phyloP scores from a whole-genome alignment of 2,888 invertebrate genomes.

The Latrodectus hesperus region DNA sequence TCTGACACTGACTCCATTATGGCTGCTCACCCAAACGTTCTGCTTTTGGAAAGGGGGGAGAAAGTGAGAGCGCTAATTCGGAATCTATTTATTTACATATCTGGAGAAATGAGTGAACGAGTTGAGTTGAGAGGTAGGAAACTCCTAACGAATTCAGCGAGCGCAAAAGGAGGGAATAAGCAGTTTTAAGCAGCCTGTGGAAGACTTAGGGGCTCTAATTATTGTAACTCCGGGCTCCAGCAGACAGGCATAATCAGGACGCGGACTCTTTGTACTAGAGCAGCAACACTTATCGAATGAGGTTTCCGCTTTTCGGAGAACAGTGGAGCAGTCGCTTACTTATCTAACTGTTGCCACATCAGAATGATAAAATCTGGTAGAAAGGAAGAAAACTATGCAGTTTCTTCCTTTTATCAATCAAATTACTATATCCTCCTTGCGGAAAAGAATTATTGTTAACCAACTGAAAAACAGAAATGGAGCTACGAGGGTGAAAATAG shows the following conservation, averaged over 20 bases:
- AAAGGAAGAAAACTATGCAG: too few species aligned
- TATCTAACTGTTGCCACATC: background rate
- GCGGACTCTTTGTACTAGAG: conserved; percentile 36
- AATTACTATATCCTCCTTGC: too few species aligned
- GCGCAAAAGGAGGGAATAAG: conserved; percentile 19
- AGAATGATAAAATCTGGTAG: too few species aligned
- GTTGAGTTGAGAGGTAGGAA: conserved; percentile 32
- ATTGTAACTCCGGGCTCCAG: conserved; percentile 25
- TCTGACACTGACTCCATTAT: conserved; percentile 55
- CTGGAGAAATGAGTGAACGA: conserved; percentile 27
- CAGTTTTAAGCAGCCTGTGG: conserved; percentile 29
- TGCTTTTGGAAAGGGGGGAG: background rate
- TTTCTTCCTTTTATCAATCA: too few species aligned
- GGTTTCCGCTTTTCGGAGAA: conserved; percentile 4
- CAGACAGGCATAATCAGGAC: conserved; percentile 47
- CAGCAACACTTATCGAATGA: conserved; percentile 50
- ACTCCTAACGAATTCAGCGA: conserved; percentile 57
- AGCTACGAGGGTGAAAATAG: too few species aligned
- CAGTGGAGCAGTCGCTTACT: conserved; percentile 5
- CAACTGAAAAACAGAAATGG: too few species aligned
- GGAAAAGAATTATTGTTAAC: too few species aligned
- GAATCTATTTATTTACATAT: conserved; percentile 69
- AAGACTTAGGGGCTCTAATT: conserved; percentile 33
- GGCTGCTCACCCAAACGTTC: conserved; percentile 3
- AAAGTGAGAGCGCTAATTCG: conserved; percentile 38